Evolutionary conservation across 2,113 vertebrate genomes (phyloP).

Genomic region (Lonchura striata): DNA sequence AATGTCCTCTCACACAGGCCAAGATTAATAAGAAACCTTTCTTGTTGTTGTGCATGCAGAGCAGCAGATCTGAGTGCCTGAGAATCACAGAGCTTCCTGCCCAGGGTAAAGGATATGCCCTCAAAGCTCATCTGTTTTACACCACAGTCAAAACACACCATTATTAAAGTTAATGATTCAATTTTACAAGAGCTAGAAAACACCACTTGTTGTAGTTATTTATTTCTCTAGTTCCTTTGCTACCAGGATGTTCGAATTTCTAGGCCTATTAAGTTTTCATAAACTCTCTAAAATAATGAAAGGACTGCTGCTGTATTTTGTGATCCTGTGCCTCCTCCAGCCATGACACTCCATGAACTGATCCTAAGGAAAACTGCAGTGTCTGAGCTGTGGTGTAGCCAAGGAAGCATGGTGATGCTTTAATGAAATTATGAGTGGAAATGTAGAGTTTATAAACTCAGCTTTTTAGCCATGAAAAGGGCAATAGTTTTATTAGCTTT

Average conservation of each 20-base stretch:
- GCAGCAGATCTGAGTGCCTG: background rate
- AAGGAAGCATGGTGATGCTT: background rate
- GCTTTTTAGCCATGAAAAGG: background rate
- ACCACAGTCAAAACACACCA: background rate
- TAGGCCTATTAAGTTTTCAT: background rate
- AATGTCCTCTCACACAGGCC: background rate
- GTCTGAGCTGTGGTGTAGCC: fast-evolving
- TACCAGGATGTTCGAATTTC: background rate
- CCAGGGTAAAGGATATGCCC: background rate
- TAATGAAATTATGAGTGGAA: background rate
- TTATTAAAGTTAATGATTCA: background rate
- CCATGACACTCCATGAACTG: background rate
- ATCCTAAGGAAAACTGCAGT: background rate
- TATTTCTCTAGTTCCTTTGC: background rate
- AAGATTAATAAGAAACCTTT: background rate
- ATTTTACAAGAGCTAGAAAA: background rate
- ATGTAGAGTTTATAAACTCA: background rate
- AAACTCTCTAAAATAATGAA: background rate
- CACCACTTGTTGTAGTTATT: background rate
- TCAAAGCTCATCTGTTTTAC: background rate
- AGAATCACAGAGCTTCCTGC: background rate
- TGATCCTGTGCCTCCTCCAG: background rate
- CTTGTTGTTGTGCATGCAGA: background rate
- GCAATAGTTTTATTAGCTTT: background rate
- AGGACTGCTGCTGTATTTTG: background rate